Percentiles rank a stretch among this genome's conserved stretches.
Evolutionary conservation across 1,140 invertebrate genomes (phyloP).

Genomic region (Anastrepha ludens): DNA sequence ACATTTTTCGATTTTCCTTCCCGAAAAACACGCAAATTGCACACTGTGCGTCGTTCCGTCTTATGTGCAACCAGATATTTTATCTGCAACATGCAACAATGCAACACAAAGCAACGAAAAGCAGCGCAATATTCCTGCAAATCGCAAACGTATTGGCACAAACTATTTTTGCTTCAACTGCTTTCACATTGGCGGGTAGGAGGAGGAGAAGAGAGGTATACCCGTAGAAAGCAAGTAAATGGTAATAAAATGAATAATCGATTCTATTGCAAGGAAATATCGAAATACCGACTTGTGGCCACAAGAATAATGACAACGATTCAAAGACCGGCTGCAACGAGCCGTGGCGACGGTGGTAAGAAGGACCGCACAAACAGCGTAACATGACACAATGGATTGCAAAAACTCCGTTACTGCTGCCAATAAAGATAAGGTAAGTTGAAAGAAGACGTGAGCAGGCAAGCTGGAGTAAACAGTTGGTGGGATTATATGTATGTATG

Average conservation of each 20-base stretch:
- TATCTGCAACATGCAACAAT: constrained; percentile 25
- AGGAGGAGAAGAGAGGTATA: neutral
- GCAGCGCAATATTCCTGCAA: neutral
- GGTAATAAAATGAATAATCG: neutral
- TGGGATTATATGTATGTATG: neutral
- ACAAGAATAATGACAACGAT: constrained; percentile 5
- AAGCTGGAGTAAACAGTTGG: too few relatives aligned
- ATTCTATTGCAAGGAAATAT: neutral
- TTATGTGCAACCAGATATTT: neutral
- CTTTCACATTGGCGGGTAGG: neutral
- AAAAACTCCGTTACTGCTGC: neutral
- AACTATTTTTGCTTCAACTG: neutral
- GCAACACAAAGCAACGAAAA: neutral
- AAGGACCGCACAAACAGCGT: neutral
- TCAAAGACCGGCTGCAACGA: neutral
- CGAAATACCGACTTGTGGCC: neutral
- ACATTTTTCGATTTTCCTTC: too few relatives aligned
- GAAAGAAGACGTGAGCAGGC: neutral
- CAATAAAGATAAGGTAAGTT: neutral
- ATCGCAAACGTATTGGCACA: neutral
- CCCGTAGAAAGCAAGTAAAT: neutral
- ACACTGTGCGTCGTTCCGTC: neutral
- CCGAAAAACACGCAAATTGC: neutral
- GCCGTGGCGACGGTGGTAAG: neutral
- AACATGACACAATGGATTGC: neutral